Percentiles rank a stretch among this genome's conserved stretches.
Conservation (phyloP, 2,888 invertebrate species). For the Dryadula phaetusa region DNA sequence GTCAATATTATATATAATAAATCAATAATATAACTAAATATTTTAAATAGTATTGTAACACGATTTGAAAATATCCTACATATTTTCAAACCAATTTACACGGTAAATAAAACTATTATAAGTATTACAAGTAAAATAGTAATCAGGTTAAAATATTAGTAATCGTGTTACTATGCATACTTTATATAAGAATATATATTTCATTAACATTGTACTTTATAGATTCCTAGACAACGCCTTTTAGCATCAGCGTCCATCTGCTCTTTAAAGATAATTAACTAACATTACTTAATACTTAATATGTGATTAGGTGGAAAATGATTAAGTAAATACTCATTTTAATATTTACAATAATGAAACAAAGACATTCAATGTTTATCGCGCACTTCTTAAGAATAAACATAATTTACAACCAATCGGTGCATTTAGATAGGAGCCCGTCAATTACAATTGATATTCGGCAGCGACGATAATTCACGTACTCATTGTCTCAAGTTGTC, state of each 20-base stretch:
- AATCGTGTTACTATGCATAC: no score
- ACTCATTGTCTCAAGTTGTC: conserved; percentile 65
- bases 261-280: not conserved
- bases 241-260: not conserved
- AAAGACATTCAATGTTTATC: conserved; percentile 60
- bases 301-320: not conserved
- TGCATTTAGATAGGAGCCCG: conserved; percentile 66
- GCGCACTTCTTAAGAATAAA: conserved; percentile 63
- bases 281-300: not conserved
- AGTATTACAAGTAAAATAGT: no score
- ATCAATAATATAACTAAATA: no score
- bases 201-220: not conserved
- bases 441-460: conserved; percentile 60
- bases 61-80: no score
- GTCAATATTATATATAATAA: no score
- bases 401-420: conserved; percentile 69
- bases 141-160: no score
- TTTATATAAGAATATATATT: no score
- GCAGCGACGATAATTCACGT: conserved; percentile 60
- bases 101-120: no score
- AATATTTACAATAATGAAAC: conserved; percentile 47
- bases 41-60: no score
- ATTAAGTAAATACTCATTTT: conserved; percentile 17
- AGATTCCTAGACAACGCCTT: not conserved
- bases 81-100: no score